A percentile compares a stretch with the other conserved stretches of the same genome.
phyloP scores from a whole-genome alignment of 1,140 invertebrate species.

The Oreohelix idahoensis region DNA sequence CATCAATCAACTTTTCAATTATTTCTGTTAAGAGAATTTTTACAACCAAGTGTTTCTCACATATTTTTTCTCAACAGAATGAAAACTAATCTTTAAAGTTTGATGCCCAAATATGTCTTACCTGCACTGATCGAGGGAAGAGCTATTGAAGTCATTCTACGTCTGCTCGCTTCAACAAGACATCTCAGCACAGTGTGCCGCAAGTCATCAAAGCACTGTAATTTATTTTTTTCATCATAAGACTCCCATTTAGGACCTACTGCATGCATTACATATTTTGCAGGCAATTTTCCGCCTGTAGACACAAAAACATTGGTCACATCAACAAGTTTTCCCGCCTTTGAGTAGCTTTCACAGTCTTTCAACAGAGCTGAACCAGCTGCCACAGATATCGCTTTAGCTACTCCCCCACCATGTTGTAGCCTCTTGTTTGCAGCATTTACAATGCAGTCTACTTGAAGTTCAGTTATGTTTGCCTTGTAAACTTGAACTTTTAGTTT shows the following conservation, averaged over 20 bases:
- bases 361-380: conserved; percentile 45
- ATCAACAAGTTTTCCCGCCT: conserved; percentile 39
- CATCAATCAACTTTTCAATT: too few relatives aligned
- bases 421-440: conserved; percentile 89
- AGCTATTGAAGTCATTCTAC: conserved; percentile 46
- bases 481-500: conserved; percentile 49
- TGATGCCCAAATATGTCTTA: conserved; percentile 10
- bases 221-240: conserved; percentile 34
- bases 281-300: conserved; percentile 50
- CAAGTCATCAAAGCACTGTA: conserved; percentile 45
- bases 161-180: conserved; percentile 42
- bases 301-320: conserved; percentile 49
- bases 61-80: too few relatives aligned
- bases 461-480: conserved; percentile 84
- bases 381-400: conserved; percentile 81
- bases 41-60: too few relatives aligned
- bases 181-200: conserved; percentile 45
- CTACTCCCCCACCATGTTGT: conserved; percentile 86
- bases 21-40: too few relatives aligned
- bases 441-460: conserved; percentile 90
- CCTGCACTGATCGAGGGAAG: conserved; percentile 56
- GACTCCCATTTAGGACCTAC: conserved; percentile 53
- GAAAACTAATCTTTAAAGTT: not conserved
- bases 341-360: conserved; percentile 51
- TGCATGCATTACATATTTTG: conserved; percentile 53